phyloP scores from a whole-genome alignment of 1,140 invertebrate genomes.

The Wiebesia pumilae region DNA sequence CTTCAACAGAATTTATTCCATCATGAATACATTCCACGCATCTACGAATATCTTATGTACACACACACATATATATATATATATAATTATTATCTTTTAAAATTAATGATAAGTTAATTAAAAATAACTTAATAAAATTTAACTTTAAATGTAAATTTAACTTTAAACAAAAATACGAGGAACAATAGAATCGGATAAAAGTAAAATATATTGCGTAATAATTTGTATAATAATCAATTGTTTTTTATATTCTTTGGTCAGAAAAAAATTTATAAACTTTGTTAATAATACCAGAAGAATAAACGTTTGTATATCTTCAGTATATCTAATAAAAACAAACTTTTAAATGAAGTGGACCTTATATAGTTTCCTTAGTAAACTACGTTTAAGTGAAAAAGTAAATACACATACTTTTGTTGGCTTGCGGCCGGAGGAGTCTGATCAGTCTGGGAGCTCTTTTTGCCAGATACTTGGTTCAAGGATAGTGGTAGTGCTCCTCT shows the following conservation, averaged over 20 bases:
- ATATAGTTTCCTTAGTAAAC: conserved; percentile 37
- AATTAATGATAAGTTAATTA: too few relatives aligned
- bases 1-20: too few relatives aligned
- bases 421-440: not conserved
- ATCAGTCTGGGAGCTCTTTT: conserved; percentile 16
- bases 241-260: not conserved
- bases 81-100: too few relatives aligned
- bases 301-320: not conserved
- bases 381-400: conserved; percentile 49
- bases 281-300: not conserved
- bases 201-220: too few relatives aligned
- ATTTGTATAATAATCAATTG: not conserved
- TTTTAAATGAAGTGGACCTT: conserved; percentile 25
- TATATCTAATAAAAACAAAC: not conserved
- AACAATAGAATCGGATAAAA: too few relatives aligned
- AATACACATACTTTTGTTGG: conserved; percentile 44
- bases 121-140: too few relatives aligned
- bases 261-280: not conserved
- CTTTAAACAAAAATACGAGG: too few relatives aligned
- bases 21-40: too few relatives aligned
- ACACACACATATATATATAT: too few relatives aligned
- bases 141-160: too few relatives aligned
- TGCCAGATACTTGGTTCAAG: not conserved
- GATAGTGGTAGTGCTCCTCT: not conserved
- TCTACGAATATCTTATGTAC: too few relatives aligned